Evolutionary conservation across 2,113 vertebrate species (phyloP), one percentile per base, ranked within the genome.

Genomic region (Myodes glareolus): DNA sequence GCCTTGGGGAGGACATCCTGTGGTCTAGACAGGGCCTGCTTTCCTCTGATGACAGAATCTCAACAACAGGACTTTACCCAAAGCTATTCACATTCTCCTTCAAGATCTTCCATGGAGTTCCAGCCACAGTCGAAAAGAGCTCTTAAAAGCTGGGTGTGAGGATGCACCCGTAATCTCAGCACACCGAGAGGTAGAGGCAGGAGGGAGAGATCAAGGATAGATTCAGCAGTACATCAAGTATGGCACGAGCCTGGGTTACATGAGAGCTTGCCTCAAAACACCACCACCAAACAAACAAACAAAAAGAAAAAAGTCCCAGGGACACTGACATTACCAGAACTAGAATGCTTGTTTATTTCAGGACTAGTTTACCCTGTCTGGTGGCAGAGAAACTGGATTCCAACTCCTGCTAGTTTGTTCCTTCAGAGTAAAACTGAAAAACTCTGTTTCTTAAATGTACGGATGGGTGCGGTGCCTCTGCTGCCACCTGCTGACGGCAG

Each of bases 401-500:
- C 39, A 94, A 84, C 55, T 77, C 45, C 86, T n/a, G 47, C 70
- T 65, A 55, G 36, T 39, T 7, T 58, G n/a, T 68, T 95, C 94
- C 93, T 72, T 58, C 67, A 16, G 42, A 92, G 68, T 87, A 84
- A 94, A 88, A 86, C 21, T 8, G 36, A 89, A 86, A 95, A 94
- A 70, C 45, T 27, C 52, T 70, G 61, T 72, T 88, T 25, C 72
- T 91, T 31, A 65, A 75, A 52, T 70, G 52, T 7, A 89, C n/a
- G 82, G 67, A 85, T n/a, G 0, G 55, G 19, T 58, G 31, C 23
- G 23, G 21, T 7, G 63, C 76, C 52, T 36, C 45, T 95, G 90
- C 97, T 96, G 96, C 95, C 97, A 3, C 68, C 52, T 45, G 73
- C 94, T 82, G 96, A 88, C 42, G 36, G 13, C 8, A 63, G 0